Base-by-base conservation (phyloP, 2,113 vertebrate species). In the Fregetta grallaria region DNA sequence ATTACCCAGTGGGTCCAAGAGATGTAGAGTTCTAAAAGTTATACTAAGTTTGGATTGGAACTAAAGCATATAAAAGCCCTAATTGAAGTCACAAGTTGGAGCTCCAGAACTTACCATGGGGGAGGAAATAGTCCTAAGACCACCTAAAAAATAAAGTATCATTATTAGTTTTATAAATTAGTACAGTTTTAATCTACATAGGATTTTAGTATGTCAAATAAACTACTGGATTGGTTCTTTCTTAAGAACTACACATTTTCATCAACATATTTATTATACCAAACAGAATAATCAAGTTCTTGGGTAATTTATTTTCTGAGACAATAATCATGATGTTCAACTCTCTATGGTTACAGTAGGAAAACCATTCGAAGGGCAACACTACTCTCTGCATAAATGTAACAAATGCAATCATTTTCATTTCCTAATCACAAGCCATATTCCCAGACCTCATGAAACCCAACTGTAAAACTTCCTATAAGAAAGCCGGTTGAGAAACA, bases 51-150 rank as follows among this genome's bases (percentile, higher is more conserved):
- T 94, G 84, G 89, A 95, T 83, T 97, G 96, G 91, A 97, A 96
- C 78, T 87, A 97, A 96, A 97, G 86, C 93, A 97, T 93, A 96
- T 92, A 84, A 92, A 84, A 83, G 23, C 52, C 96, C 97, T 97
- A 94, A 93, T 32, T 96, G 80, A 98, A 97, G 85, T 96, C 96
- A 98, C 93, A 97, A 96, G 90, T 96, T 98, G 97, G 96, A 98
- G 96, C 96, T 97, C 96, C 96, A 98, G 93, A 98, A 98, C 95
- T 97, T 97, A 98, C 96, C 96, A 97, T 89, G 95, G 95, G 96
- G 96, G 95, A 98, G 94, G 94, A 98, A 97, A 97, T 94, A 97
- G 86, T 97, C 97, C 90, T 97, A 97, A 97, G 94, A 93, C 88
- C 96, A 96, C 92, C 89, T 97, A 97, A 96, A 98, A 96, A 90